phyloP scores from a whole-genome alignment of 2,797 vertebrate species.

The Tragopan temminckii region DNA sequence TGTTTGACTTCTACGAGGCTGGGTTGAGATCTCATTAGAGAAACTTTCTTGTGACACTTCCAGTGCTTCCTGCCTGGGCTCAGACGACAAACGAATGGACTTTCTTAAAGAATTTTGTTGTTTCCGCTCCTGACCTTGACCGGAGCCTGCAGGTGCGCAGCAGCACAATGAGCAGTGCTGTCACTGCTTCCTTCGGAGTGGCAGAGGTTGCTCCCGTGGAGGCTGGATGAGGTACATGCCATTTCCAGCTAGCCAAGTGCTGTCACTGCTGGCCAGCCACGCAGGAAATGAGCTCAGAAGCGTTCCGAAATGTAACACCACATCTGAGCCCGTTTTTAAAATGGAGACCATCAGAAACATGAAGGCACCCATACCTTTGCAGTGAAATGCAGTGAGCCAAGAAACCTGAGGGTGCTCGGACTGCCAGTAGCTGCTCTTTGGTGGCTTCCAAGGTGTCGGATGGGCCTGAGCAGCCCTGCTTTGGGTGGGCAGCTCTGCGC shows the following conservation, averaged over 20 bases:
- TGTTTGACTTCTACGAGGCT: background rate
- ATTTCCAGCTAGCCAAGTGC: background rate
- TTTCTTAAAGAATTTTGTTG: slow-evolving; percentile 28
- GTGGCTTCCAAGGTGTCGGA: background rate
- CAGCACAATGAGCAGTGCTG: slow-evolving; percentile 8
- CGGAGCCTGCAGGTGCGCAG: background rate
- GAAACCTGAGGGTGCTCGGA: background rate
- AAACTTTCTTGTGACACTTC: background rate
- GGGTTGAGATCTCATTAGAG: background rate
- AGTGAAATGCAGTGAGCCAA: background rate
- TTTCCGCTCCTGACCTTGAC: slow-evolving; percentile 46
- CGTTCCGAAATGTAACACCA: background rate
- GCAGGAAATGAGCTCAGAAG: background rate
- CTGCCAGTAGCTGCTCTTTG: background rate
- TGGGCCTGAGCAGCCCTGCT: background rate
- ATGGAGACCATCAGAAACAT: background rate
- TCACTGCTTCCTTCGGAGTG: background rate
- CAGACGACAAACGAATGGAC: slow-evolving; percentile 22
- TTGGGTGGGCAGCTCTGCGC: background rate
- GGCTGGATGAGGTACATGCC: background rate
- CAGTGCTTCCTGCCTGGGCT: background rate
- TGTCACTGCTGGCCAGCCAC: background rate
- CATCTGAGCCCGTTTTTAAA: background rate
- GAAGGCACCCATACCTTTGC: background rate
- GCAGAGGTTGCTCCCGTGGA: background rate